These are phyloP conservation scores for Daphoenositta chrysoptera DNA, from an alignment of 2,113 vertebrate species.

Conservation along the genomic window DNA sequence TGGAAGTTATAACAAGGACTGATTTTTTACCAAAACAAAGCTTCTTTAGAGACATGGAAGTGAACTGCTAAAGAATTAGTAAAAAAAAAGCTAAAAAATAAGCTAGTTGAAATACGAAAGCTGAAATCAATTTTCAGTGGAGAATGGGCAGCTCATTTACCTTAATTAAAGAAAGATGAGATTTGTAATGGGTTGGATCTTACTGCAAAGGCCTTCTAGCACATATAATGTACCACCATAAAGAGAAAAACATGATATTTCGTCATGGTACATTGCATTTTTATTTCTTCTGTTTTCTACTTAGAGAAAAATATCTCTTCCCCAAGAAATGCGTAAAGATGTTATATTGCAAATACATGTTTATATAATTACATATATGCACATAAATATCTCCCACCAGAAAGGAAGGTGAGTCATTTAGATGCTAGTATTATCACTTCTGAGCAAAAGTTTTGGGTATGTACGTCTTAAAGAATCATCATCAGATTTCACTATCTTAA, in stretches of 20 bases:
- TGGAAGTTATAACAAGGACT: not conserved
- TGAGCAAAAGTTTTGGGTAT: constrained; percentile 4
- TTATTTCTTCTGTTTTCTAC: not conserved
- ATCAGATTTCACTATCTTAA: constrained; percentile 36
- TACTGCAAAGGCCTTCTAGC: not conserved
- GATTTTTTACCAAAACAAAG: not conserved
- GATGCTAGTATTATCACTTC: not conserved
- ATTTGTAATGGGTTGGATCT: not conserved
- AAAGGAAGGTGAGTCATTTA: constrained; percentile 32
- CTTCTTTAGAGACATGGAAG: not conserved
- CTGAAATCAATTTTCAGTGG: not conserved
- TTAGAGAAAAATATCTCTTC: not conserved
- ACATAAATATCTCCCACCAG: not conserved
- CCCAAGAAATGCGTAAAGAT: not conserved
- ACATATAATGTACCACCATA: not conserved
- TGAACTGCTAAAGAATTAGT: not conserved
- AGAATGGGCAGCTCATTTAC: not conserved
- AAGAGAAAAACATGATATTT: not conserved
- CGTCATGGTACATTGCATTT: not conserved
- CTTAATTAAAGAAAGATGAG: not conserved
- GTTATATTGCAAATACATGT: not conserved
- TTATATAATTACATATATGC: not conserved
- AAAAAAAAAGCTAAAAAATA: not conserved
- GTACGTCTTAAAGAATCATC: constrained; percentile 19
- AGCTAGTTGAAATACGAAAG: not conserved